Percentiles rank a stretch among this genome's conserved stretches.
These are phyloP conservation scores for Pogoniulus pusillus DNA, from an alignment of 2,797 vertebrate species.

Conservation along the genomic window DNA sequence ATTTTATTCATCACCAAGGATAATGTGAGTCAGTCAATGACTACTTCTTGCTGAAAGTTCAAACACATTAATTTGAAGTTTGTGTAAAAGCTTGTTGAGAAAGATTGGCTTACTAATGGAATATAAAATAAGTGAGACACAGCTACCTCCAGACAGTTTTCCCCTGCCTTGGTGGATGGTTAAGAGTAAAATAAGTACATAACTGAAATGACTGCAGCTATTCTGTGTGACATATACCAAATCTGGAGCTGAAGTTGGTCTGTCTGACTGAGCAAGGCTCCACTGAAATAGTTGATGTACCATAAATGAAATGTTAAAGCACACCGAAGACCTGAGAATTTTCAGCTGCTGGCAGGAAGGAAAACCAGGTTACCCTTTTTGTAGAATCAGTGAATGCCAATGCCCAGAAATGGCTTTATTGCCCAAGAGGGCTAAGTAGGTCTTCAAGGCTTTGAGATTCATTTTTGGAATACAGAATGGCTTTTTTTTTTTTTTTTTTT, in stretches of 20 bases:
- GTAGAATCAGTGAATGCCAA: background rate
- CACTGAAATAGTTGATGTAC: background rate
- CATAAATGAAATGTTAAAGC: background rate
- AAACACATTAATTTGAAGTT: conserved; percentile 36
- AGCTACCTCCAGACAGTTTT: background rate
- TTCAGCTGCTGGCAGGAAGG: background rate
- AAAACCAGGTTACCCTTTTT: background rate
- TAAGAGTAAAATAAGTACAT: background rate
- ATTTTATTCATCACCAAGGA: background rate
- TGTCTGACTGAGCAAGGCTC: background rate
- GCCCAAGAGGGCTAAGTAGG: background rate
- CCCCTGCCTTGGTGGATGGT: background rate
- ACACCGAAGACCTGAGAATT: background rate
- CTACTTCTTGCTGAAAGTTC: conserved; percentile 1
- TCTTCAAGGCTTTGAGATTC: background rate
- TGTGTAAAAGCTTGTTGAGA: conserved; percentile 23
- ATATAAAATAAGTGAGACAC: conserved; percentile 19
- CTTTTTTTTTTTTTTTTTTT: no score
- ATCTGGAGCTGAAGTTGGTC: background rate
- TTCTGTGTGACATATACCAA: background rate
- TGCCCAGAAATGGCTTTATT: background rate
- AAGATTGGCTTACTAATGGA: conserved; percentile 18
- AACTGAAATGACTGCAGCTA: background rate
- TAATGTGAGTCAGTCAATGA: background rate
- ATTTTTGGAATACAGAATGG: background rate